Evolutionary conservation across 2,113 vertebrate genomes (phyloP).

Genomic region (Laterallus jamaicensis): DNA sequence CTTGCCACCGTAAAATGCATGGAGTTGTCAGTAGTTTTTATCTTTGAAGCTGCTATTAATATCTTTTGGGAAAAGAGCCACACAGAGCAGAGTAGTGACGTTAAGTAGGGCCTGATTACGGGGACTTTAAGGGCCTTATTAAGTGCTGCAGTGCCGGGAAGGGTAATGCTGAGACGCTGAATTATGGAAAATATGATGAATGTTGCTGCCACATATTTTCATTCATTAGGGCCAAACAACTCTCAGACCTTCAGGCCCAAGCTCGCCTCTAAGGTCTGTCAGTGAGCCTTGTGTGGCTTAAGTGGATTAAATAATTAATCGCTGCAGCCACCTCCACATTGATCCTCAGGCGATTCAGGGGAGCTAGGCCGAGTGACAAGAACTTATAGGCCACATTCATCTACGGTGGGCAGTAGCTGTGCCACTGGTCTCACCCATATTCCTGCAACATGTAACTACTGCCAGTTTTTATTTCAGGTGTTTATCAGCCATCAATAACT

Average conservation of each 20-base stretch:
- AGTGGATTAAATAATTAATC: background rate
- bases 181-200: background rate
- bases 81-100: background rate
- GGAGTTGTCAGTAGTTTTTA: slow-evolving; percentile 5
- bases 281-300: background rate
- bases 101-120: background rate
- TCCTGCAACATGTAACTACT: background rate
- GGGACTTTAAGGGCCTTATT: background rate
- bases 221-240: background rate
- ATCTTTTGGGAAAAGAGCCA: background rate
- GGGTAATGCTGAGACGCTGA: background rate
- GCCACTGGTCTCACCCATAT: background rate
- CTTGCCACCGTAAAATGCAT: background rate
- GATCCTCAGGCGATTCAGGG: background rate
- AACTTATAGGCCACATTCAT: rapidly evolving
- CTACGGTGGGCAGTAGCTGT: background rate
- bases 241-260: background rate
- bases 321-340: background rate
- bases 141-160: background rate
- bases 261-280: background rate
- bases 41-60: slow-evolving; percentile 7
- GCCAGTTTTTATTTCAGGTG: background rate
- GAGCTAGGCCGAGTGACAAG: background rate
- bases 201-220: background rate
- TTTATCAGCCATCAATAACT: background rate